Percentiles rank a stretch among this genome's conserved stretches.
Evolutionary conservation across 2,888 invertebrate species (phyloP).

Genomic region (Volucella zonaria): DNA sequence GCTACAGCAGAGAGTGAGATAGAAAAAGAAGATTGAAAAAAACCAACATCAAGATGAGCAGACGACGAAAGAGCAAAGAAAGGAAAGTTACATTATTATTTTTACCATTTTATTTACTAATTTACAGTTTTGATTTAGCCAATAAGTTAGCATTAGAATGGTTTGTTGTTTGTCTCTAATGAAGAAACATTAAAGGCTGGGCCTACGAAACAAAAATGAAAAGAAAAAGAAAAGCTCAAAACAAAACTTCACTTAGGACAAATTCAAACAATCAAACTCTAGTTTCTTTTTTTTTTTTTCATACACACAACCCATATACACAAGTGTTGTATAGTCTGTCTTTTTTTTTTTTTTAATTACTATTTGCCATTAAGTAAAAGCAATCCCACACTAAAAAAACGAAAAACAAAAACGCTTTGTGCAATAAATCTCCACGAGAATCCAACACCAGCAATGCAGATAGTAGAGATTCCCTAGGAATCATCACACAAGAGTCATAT

Average conservation of each 20-base stretch:
- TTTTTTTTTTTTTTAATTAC: slow-evolving; percentile 42
- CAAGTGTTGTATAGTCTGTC: slow-evolving; percentile 5
- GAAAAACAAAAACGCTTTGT: slow-evolving; percentile 58
- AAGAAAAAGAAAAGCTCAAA: slow-evolving; percentile 63
- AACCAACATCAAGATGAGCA: slow-evolving; percentile 36
- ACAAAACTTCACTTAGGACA: slow-evolving; percentile 55
- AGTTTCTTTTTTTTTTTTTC: slow-evolving; percentile 28
- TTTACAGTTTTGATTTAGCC: slow-evolving; percentile 47
- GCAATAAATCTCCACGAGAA: slow-evolving; percentile 74
- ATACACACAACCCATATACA: neutral
- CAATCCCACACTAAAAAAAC: neutral
- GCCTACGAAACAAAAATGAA: slow-evolving; percentile 32
- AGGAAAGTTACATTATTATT: slow-evolving; percentile 55
- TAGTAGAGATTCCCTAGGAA: slow-evolving; percentile 59
- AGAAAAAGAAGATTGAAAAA: slow-evolving; percentile 59
- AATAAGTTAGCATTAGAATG: slow-evolving; percentile 52
- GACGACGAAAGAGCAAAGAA: slow-evolving; percentile 58
- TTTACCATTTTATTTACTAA: slow-evolving; percentile 45
- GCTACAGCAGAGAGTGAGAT: slow-evolving; percentile 52
- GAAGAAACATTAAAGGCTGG: slow-evolving; percentile 52
- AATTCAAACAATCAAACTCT: slow-evolving; percentile 45
- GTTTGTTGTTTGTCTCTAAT: slow-evolving; percentile 56
- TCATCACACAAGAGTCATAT: slow-evolving; percentile 9
- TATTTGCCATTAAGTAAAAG: slow-evolving; percentile 19
- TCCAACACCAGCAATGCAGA: slow-evolving; percentile 45